Conservation (phyloP, 2,888 invertebrate species). For the Nipponacmea schrenckii region DNA sequence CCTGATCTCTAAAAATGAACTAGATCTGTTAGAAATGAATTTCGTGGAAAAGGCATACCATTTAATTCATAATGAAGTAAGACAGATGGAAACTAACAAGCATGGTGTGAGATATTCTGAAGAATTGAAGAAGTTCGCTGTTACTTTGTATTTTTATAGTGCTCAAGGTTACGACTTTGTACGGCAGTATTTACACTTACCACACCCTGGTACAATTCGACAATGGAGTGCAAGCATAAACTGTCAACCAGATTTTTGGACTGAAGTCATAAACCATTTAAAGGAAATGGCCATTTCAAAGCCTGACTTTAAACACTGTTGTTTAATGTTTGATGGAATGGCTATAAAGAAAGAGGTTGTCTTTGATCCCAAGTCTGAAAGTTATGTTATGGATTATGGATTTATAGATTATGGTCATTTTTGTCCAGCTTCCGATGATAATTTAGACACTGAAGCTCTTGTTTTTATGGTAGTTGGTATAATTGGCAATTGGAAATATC, state of each 20-base stretch:
- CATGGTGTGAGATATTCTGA: neutral
- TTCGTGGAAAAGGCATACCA: neutral
- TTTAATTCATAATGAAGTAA: neutral
- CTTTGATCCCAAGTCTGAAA: neutral
- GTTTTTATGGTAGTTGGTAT: constrained; percentile 13
- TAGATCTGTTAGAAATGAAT: too few species aligned
- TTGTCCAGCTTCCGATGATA: neutral
- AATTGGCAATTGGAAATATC: constrained; percentile 11
- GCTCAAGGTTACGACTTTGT: constrained; percentile 12
- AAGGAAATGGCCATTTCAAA: neutral
- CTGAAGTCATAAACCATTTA: neutral
- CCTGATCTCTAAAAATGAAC: too few species aligned
- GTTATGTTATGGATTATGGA: constrained; percentile 3
- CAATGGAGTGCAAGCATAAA: constrained; percentile 1
- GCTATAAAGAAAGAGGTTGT: constrained; percentile 7
- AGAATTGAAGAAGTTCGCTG: constrained; percentile 10
- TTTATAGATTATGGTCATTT: constrained; percentile 1
- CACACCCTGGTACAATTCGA: neutral
- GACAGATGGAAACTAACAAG: neutral
- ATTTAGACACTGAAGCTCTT: constrained; percentile 5
- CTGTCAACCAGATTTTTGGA: constrained; percentile 6
- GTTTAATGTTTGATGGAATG: constrained; percentile 14
- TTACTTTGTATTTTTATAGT: constrained; percentile 8
- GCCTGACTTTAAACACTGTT: neutral
- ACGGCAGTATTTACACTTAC: neutral